Evolutionary conservation across 1,140 invertebrate genomes (phyloP).

Genomic region (Maniola jurtina): DNA sequence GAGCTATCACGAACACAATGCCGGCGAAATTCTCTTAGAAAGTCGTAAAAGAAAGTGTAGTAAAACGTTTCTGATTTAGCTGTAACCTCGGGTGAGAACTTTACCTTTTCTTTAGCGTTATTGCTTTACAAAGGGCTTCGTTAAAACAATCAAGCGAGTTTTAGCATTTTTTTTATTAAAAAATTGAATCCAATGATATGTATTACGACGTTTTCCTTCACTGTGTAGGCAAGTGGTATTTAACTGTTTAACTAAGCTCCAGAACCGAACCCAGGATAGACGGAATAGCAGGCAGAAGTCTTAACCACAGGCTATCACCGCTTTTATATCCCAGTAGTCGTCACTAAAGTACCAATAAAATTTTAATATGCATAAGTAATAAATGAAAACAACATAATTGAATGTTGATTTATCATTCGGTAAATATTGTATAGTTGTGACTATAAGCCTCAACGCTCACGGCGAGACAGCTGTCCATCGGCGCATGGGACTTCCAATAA

Average conservation of each 20-base stretch:
- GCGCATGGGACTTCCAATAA: constrained; percentile 47
- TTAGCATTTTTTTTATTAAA: neutral
- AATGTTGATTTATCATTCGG: neutral
- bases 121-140: neutral
- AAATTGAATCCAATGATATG: too few relatives aligned
- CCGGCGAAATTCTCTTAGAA: constrained; percentile 30
- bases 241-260: too few relatives aligned
- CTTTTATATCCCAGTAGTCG: neutral
- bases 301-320: neutral
- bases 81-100: constrained; percentile 2
- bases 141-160: neutral
- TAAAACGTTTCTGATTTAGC: constrained; percentile 33
- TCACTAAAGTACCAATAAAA: neutral
- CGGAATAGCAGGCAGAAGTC: neutral
- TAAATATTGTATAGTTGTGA: constrained; percentile 23
- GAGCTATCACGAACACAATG: constrained; percentile 60
- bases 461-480: constrained; percentile 48
- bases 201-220: too few relatives aligned
- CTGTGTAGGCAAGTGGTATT: too few relatives aligned
- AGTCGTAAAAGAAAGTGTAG: constrained; percentile 38
- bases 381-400: neutral
- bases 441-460: constrained; percentile 18
- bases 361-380: neutral
- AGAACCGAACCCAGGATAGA: too few relatives aligned
- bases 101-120: neutral